A percentile compares a stretch with the other conserved stretches of the same genome.
phyloP scores from a whole-genome alignment of 2,113 vertebrate species.

The Vanacampus margaritifer region DNA sequence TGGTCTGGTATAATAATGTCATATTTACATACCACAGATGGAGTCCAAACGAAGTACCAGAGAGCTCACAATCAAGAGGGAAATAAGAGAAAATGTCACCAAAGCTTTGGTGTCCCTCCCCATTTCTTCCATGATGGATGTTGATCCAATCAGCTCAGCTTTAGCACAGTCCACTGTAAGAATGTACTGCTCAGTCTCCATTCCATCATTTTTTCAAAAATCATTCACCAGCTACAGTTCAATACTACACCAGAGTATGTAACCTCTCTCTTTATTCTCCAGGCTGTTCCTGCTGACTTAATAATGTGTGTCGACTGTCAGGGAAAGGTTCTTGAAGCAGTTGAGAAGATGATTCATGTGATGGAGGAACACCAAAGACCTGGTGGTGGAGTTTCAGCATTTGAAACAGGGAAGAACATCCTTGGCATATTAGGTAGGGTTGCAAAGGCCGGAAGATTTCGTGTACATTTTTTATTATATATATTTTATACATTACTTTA shows the following conservation, averaged over 20 bases:
- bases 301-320: constrained; percentile 51
- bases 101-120: constrained; percentile 64
- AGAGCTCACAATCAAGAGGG: constrained; percentile 51
- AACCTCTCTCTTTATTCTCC: constrained; percentile 4
- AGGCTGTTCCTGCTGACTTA: constrained; percentile 66
- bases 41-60: constrained; percentile 12
- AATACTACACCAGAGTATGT: neutral
- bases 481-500: too few species aligned
- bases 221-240: neutral
- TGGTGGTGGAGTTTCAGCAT: constrained; percentile 32
- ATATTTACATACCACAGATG: constrained; percentile 47
- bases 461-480: neutral
- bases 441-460: neutral
- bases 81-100: constrained; percentile 65
- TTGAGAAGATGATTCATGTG: constrained; percentile 70
- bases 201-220: neutral
- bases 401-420: constrained; percentile 63
- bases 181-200: neutral
- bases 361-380: constrained; percentile 52
- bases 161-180: constrained; percentile 69
- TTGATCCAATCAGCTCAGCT: constrained; percentile 71
- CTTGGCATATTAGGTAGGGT: constrained; percentile 69
- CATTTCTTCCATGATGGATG: constrained; percentile 65
- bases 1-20: too few species aligned
- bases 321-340: constrained; percentile 55